Evolutionary conservation across 2,888 invertebrate genomes (phyloP), one percentile per base, ranked within the genome.

Genomic region (Volucella bombylans): DNA sequence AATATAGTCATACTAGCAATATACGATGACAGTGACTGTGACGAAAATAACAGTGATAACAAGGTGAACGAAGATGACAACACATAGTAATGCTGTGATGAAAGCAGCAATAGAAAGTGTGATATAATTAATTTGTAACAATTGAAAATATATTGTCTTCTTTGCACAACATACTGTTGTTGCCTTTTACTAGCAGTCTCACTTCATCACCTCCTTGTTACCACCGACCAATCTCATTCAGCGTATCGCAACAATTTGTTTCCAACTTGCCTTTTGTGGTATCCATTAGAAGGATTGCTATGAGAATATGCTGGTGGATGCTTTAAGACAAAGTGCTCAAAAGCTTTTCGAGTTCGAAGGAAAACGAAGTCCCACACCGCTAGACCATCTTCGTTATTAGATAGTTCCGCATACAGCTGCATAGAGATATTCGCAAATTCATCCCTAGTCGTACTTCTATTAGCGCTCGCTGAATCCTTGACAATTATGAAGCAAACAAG

Each of bases 401-500:
- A 55, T 49, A 47, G 15, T 55, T 55, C 18, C 47, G 23, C 45
- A 23, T n/a, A 9, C 10, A 41, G 15, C 57, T 31, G 65, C 43
- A n/a, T 18, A 52, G 50, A 45, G 62, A 78, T 39, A 71, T 11
- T 55, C 59, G 43, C 11, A n/a, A 62, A 38, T n/a, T 38, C n/a
- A 50, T 23, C 8, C 11, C 14, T 50, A 39, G 49, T 11, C 45
- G 18, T 49, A 15, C 47, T 15, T 8, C 49, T 23, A 49, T 50
- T 6, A 41, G 14, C 14, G 23, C 43, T 54, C 49, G 41, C 54
- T 61, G 47, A 78, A 67, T 68, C 65, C 67, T 54, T 72, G 68
- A 78, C 78, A 82, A 82, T 82, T 78, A 82, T 78, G 68, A 72
- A 72, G 43, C 72, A 72, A 82, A 73, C 82, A 62, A 31, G 73